These are phyloP conservation scores for Arbacia lixula DNA, from an alignment of 53 echinoderm and acorn worm genomes.

Conservation along the genomic window DNA sequence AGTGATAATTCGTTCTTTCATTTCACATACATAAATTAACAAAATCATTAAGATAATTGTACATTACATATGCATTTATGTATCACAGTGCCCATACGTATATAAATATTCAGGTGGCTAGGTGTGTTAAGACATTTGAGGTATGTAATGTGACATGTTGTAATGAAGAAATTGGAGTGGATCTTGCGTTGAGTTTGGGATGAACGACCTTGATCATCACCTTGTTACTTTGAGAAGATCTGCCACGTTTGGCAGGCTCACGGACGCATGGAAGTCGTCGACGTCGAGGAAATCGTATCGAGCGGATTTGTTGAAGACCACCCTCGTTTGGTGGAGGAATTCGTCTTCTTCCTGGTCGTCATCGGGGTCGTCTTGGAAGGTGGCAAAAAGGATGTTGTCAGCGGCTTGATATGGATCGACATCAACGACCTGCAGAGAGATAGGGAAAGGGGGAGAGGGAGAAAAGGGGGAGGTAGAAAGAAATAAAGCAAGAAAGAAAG, in stretches of 20 bases:
- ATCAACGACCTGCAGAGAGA: neutral
- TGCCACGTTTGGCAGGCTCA: neutral
- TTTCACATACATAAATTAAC: too few species aligned
- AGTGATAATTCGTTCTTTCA: too few species aligned
- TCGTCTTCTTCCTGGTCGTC: conserved; percentile 1
- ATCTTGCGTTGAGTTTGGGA: too few species aligned
- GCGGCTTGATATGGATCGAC: neutral
- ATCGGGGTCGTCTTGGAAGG: neutral
- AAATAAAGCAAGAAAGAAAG: neutral
- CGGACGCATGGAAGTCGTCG: neutral
- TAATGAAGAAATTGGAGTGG: too few species aligned
- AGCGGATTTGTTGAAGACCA: neutral
- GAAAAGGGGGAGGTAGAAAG: neutral
- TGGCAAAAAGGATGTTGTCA: neutral
- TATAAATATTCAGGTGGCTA: too few species aligned
- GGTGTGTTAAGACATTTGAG: too few species aligned
- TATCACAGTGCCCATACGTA: too few species aligned
- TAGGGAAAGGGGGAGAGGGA: neutral
- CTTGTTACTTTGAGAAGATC: too few species aligned
- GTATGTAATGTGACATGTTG: too few species aligned
- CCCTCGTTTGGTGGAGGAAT: neutral
- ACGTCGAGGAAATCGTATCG: neutral
- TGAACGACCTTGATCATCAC: too few species aligned
- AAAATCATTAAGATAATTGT: too few species aligned
- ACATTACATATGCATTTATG: too few species aligned